Evolutionary conservation across 2,113 vertebrate genomes (phyloP).

Genomic region (Corythornis vintsioides): DNA sequence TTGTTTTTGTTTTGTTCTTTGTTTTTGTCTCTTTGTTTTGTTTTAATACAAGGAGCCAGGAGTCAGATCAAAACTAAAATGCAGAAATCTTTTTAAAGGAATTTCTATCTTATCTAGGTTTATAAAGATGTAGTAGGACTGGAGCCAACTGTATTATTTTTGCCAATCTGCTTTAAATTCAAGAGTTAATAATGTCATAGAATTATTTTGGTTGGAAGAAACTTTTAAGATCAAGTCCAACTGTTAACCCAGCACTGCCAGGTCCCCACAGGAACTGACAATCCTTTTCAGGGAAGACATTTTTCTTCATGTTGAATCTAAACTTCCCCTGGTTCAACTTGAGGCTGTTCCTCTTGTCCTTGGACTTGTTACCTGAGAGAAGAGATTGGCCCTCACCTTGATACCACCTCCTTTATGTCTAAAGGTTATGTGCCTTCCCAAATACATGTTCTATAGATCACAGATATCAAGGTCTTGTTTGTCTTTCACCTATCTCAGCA

Average conservation of each 20-base stretch:
- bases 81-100: slow-evolving; percentile 6
- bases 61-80: slow-evolving; percentile 5
- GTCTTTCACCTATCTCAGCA: background rate
- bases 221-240: too few relatives aligned
- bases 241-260: too few relatives aligned
- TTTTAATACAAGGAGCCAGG: background rate
- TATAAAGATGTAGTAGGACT: background rate
- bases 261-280: too few relatives aligned
- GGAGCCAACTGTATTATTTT: background rate
- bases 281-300: too few relatives aligned
- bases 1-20: too few relatives aligned
- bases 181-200: background rate
- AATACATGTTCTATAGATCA: background rate
- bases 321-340: too few relatives aligned
- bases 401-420: background rate
- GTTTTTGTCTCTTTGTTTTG: too few relatives aligned
- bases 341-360: too few relatives aligned
- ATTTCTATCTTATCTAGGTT: background rate
- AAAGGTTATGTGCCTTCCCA: background rate
- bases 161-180: background rate
- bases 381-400: too few relatives aligned
- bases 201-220: background rate
- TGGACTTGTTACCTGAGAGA: too few relatives aligned
- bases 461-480: background rate
- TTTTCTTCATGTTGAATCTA: too few relatives aligned